Evolutionary conservation across 2,888 invertebrate genomes (phyloP).

Genomic region (Drosophila siamana): DNA sequence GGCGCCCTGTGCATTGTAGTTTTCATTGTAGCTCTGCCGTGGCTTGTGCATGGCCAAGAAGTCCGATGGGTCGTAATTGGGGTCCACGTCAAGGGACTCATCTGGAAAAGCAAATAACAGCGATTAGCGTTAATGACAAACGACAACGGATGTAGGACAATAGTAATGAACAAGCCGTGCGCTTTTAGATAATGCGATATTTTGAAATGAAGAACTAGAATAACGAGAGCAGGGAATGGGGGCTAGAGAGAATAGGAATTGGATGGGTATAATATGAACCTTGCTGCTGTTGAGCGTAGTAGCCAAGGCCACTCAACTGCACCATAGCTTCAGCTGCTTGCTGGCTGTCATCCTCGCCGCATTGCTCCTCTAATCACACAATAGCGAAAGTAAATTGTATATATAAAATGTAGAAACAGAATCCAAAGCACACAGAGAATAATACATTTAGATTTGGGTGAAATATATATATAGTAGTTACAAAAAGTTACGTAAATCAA

Average conservation of each 20-base stretch:
- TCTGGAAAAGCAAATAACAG: constrained; percentile 84
- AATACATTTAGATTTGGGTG: constrained; percentile 41
- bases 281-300: constrained; percentile 87
- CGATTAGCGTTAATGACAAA: constrained; percentile 3
- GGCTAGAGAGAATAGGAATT: constrained; percentile 19
- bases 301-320: constrained; percentile 89
- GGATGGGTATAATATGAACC: constrained; percentile 72
- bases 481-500: constrained; percentile 24
- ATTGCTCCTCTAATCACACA: constrained; percentile 82
- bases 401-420: constrained; percentile 51
- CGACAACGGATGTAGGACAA: not conserved
- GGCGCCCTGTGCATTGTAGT: constrained; percentile 47
- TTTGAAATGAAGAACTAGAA: not conserved
- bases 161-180: constrained; percentile 26
- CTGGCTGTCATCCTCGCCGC: constrained; percentile 88
- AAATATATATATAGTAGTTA: constrained; percentile 16
- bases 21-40: constrained; percentile 54
- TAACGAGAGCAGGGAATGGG: constrained; percentile 14
- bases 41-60: constrained; percentile 88
- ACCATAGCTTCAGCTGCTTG: constrained; percentile 92
- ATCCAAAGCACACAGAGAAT: constrained; percentile 54
- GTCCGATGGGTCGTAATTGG: constrained; percentile 94
- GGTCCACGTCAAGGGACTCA: constrained; percentile 91
- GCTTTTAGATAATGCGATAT: constrained; percentile 20
- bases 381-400: constrained; percentile 34